Evolutionary conservation across 2,888 invertebrate genomes (phyloP), one percentile per base, ranked within the genome.

Genomic region (Lamproptera curius): DNA sequence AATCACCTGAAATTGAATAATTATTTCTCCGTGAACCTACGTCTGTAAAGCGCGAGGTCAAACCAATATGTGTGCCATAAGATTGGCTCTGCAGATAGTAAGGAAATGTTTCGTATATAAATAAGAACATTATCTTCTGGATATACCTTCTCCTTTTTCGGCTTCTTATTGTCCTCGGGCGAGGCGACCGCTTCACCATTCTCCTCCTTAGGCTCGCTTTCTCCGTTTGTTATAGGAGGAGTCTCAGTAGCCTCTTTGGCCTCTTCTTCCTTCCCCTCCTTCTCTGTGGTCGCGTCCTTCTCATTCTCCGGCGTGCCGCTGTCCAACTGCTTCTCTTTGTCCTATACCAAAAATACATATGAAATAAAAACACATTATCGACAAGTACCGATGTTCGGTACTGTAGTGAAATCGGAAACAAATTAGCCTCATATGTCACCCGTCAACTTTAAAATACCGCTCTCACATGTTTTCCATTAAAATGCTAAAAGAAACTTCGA

Each of bases 231-330:
- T 20, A 80, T 65, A 34, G 73, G 79, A 53, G 63, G 65, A 0
- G 56, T 72, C 41, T 70, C 80, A 67, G 68, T 72, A 42, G 56
- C 62, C 11, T 67, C 63, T 3, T 50, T 59, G 9, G 68, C 76
- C 11, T 73, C 79, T 41, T 68, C 63, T 38, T 74, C 72, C 57
- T 84, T 84, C 34, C 59, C 81, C 63, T 90, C 89, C 67, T 92
- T 92, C 68, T 92, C 92, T 59, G 91, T 91, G 50, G 90, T 90
- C 51, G 90, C 89, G 67, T 92, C 92, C 70, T 92, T 92, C 67
- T 92, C 92, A 60, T 92, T 92, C 68, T 91, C 91, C 1, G 89
- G 88, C 38, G 88, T 89, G 45, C 88, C 88, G 56, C 81, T 88
- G 57, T 90, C 90, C 9, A 85, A 62, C 54, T 89, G 86, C 64